Percentiles rank a stretch among this genome's conserved stretches.
Conservation (phyloP, 1,140 invertebrate species). For the Penaeus vannamei region DNA sequence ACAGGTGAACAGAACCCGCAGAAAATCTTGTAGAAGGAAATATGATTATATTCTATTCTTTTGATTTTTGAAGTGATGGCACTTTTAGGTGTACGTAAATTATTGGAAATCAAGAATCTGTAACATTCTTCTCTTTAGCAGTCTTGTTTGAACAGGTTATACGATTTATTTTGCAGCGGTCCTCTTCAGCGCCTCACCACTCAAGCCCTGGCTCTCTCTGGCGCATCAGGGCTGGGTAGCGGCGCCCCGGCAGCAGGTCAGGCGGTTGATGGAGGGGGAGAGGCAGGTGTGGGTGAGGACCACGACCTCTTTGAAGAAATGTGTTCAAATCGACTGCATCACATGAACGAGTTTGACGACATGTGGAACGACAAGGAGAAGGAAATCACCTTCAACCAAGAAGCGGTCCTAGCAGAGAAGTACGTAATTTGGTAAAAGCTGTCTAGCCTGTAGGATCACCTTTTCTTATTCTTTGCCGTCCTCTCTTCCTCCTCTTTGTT, state of each 20-base stretch:
- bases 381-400: constrained; percentile 54
- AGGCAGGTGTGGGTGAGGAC: constrained; percentile 26
- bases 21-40: too few relatives aligned
- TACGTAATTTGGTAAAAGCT: neutral
- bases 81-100: neutral
- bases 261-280: constrained; percentile 46
- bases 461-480: too few relatives aligned
- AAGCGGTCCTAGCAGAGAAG: constrained; percentile 36
- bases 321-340: constrained; percentile 35
- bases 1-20: too few relatives aligned
- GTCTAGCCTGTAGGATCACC: too few relatives aligned
- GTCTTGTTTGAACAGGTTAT: neutral
- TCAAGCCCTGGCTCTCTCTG: constrained; percentile 43
- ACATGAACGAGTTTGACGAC: constrained; percentile 43
- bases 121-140: neutral
- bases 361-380: constrained; percentile 57
- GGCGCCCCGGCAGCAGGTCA: neutral
- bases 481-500: too few relatives aligned
- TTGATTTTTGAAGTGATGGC: too few relatives aligned
- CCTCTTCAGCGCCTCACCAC: constrained; percentile 56
- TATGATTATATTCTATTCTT: too few relatives aligned
- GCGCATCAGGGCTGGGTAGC: constrained; percentile 14
- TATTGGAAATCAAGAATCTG: neutral
- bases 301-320: constrained; percentile 55
- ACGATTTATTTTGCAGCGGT: constrained; percentile 46